Conservation (phyloP, 2,797 vertebrate genomes). For the Sebastes oblongus region DNA sequence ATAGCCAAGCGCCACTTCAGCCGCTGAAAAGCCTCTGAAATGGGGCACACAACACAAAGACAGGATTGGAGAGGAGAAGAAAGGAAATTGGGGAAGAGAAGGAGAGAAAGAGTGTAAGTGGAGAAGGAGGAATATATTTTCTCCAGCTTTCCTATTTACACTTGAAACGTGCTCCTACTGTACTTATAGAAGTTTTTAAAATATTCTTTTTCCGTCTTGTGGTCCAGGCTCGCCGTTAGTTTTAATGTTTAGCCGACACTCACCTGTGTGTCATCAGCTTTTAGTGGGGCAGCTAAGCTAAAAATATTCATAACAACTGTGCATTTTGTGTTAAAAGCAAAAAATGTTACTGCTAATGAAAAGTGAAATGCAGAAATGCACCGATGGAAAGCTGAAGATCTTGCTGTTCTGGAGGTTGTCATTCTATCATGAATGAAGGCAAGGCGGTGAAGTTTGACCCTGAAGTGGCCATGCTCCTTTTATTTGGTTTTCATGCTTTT, state of each 20-base stretch:
- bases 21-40: constrained; percentile 82
- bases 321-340: too few species aligned
- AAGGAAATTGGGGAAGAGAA: constrained; percentile 48
- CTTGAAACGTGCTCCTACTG: constrained; percentile 13
- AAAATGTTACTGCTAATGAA: too few species aligned
- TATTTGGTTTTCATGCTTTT: too few species aligned
- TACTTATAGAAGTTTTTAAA: background rate
- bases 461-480: too few species aligned
- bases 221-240: background rate
- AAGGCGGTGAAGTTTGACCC: too few species aligned
- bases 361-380: too few species aligned
- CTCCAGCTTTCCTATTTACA: constrained; percentile 19
- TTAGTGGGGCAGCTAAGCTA: too few species aligned
- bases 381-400: too few species aligned
- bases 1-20: constrained; percentile 85
- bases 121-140: constrained; percentile 49
- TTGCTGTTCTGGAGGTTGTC: too few species aligned
- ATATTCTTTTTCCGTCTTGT: background rate
- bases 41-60: constrained; percentile 75
- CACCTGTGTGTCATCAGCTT: constrained; percentile 33
- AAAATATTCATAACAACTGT: too few species aligned
- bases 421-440: too few species aligned
- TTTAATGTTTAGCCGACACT: constrained; percentile 10
- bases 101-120: constrained; percentile 30
- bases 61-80: constrained; percentile 61